Evolutionary conservation across 2,113 vertebrate genomes (phyloP).

Genomic region (Bubo scandiacus): DNA sequence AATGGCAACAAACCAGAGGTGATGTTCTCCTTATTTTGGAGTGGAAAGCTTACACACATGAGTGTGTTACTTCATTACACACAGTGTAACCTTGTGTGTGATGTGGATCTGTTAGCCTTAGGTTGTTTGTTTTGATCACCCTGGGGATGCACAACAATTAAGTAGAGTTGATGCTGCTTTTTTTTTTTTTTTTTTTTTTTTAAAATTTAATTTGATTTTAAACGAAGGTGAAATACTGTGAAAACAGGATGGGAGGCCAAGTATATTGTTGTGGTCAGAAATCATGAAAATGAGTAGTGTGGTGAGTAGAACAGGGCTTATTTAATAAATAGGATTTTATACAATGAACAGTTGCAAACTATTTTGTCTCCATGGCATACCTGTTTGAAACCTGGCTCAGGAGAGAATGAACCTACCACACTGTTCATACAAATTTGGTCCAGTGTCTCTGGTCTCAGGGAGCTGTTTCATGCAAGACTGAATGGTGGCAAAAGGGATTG

Average conservation of each 20-base stretch:
- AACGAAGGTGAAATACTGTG: background rate
- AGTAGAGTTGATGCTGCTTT: background rate
- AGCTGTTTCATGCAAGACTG: background rate
- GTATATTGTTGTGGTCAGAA: background rate
- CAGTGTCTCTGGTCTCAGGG: background rate
- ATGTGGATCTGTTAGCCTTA: background rate
- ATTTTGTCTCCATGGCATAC: background rate
- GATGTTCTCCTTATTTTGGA: background rate
- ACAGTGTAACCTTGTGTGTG: accelerated
- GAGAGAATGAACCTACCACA: accelerated
- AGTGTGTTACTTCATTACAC: background rate
- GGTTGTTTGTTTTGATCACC: background rate
- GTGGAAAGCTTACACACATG: accelerated
- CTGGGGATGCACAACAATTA: background rate
- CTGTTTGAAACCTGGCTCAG: background rate
- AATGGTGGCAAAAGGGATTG: background rate
- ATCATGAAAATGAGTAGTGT: background rate
- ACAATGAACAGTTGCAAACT: background rate
- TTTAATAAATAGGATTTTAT: background rate
- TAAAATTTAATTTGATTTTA: constrained; percentile 5
- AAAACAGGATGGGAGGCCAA: background rate
- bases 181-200: background rate
- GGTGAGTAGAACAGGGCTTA: background rate
- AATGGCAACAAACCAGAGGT: background rate
- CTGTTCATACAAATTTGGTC: background rate